Conservation (phyloP, 2,888 invertebrate genomes). For the Labia minor region DNA sequence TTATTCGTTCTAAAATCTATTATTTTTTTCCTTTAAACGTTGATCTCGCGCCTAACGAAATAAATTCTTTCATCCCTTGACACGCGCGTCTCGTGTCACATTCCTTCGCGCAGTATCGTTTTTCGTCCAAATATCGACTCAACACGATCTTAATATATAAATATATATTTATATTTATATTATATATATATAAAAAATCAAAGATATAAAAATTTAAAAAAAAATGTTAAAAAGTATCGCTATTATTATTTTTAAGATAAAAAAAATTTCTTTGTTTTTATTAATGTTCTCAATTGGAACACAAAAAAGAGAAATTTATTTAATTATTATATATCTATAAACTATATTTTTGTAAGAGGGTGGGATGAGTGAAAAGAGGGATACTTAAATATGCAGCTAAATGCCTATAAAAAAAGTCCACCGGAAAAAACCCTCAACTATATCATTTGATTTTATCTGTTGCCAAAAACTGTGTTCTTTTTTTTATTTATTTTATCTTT, state of each 20-base stretch:
- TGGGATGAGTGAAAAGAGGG: background rate
- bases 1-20: constrained; percentile 28
- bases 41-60: constrained; percentile 29
- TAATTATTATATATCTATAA: constrained; percentile 24
- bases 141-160: constrained; percentile 17
- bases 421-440: background rate
- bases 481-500: constrained; percentile 16
- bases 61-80: constrained; percentile 16
- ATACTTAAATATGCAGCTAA: background rate
- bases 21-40: constrained; percentile 26
- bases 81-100: constrained; percentile 20
- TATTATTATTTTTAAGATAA: constrained; percentile 14
- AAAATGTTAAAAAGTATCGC: constrained; percentile 24
- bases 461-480: constrained; percentile 24
- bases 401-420: background rate
- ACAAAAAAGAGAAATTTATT: constrained; percentile 23
- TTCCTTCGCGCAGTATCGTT: constrained; percentile 17
- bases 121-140: background rate
- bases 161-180: constrained; percentile 20
- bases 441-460: background rate
- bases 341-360: constrained; percentile 20
- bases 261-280: constrained; percentile 15
- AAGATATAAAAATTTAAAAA: constrained; percentile 23
- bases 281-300: constrained; percentile 24
- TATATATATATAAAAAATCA: constrained; percentile 20